These are phyloP conservation scores for Andinoacara biseriatus DNA, from an alignment of 2,113 vertebrate species.

Conservation along the genomic window DNA sequence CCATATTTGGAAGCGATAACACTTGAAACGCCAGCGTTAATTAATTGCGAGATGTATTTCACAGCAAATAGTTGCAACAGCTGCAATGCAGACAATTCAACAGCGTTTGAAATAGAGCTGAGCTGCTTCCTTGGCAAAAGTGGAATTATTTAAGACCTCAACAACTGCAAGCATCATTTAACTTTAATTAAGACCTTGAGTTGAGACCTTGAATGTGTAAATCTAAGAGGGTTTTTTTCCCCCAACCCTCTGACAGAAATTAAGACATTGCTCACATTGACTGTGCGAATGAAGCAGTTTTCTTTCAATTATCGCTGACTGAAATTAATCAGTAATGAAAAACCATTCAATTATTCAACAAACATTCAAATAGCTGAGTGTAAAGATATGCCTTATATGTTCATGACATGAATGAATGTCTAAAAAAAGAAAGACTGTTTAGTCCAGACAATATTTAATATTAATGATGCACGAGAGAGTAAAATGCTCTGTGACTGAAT, in stretches of 20 bases:
- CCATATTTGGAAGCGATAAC: not conserved
- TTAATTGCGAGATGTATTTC: not conserved
- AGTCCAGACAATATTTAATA: not conserved
- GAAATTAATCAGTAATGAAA: slow-evolving; percentile 23
- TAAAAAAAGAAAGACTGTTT: slow-evolving; percentile 1
- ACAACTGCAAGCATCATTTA: slow-evolving; percentile 40
- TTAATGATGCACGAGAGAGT: slow-evolving; percentile 19
- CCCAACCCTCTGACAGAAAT: not conserved
- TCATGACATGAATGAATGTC: not conserved
- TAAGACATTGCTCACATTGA: not conserved
- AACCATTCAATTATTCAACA: not conserved
- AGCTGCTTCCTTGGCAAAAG: not conserved
- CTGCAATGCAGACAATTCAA: not conserved
- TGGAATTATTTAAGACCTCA: slow-evolving; percentile 15
- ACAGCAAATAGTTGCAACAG: not conserved
- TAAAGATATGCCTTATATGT: not conserved
- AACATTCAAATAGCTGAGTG: not conserved
- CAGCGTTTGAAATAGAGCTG: not conserved
- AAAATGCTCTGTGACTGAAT: not conserved
- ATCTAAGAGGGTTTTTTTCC: not conserved
- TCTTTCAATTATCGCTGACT: not conserved
- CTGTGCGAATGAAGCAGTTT: not conserved
- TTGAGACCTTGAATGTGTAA: slow-evolving; percentile 15
- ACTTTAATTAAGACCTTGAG: slow-evolving; percentile 55
- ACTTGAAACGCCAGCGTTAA: not conserved